These are phyloP conservation scores for Conger conger DNA, from an alignment of 2,113 vertebrate genomes.

Conservation along the genomic window DNA sequence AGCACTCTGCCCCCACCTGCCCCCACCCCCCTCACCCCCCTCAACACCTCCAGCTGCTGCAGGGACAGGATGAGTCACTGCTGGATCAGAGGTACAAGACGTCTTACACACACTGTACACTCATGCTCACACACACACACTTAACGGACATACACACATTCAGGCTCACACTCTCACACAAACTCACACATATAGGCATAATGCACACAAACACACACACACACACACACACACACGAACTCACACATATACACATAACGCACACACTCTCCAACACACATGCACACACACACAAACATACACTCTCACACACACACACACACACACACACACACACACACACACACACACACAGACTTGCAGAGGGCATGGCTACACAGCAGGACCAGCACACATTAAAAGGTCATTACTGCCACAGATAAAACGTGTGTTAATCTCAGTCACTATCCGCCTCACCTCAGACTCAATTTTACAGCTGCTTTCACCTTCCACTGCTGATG, in stretches of 20 bases:
- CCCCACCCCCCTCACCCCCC: background rate
- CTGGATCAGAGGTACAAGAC: background rate
- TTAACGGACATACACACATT: too few relatives aligned
- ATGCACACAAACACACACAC: too few relatives aligned
- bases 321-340: background rate
- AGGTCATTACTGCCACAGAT: constrained; percentile 5
- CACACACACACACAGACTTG: too few relatives aligned
- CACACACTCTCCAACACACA: background rate
- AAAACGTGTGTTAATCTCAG: constrained; percentile 1
- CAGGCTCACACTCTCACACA: background rate
- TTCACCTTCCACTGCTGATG: background rate
- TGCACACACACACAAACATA: background rate
- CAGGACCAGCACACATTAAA: background rate
- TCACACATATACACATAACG: background rate
- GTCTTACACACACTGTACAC: background rate
- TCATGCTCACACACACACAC: background rate
- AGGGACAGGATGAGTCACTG: background rate
- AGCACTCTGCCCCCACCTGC: background rate
- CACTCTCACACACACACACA: background rate
- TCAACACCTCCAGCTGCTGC: background rate
- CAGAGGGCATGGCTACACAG: background rate
- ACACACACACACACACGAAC: background rate
- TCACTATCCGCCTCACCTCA: background rate
- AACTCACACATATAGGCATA: background rate
- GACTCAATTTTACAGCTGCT: background rate